Base-by-base conservation (phyloP, 2,888 invertebrate genomes). In the Tetranychus piercei region DNA sequence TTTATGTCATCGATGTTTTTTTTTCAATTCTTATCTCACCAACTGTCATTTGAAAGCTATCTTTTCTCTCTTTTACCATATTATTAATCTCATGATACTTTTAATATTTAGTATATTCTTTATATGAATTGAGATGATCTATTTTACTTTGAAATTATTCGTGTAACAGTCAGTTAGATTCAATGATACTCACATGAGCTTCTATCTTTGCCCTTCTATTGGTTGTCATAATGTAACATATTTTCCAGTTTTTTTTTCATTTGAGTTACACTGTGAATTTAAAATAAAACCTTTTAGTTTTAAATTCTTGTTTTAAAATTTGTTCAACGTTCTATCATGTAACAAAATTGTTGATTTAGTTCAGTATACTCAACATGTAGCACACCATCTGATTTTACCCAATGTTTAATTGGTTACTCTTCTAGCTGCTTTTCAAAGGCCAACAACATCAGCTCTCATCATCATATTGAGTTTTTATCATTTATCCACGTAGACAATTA, bases 401-500 rank as follows among this genome's bases (percentile, higher is more conserved):
- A 34, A 34, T 34, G 34, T 34, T 34, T 34, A 34, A 34, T 34
- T 34, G 34, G 34, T 34, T 34, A 55, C 55, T 55, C 11, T 55
- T 55, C 15, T 15, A 9, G 15, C 15, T 55, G 55, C 55, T 15
- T 55, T 55, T 55, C 55, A 15, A 15, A 55, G 55, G 5, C 55
- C 55, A 55, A 15, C 55, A 55, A 55, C 55, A 55, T 55, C 55
- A 55, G 15, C 11, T 55, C 55, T 15, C 55, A 15, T 15, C 15
- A 9, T 55, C 55, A 55, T 55, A 55, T 15, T 55, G 55, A 15
- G 55, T 55, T 55, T 55, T 55, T 55, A 55, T 55, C 55, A 55
- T 55, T 55, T 55, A 55, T 55, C 55, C 55, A 55, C 55, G 55
- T 55, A 55, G 55, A 55, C 55, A 55, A 55, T 55, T 55, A 55